A percentile compares a stretch with the other conserved stretches of the same genome.
Evolutionary conservation across 2,113 vertebrate genomes (phyloP).

Genomic region (Typhlomys cinereus): DNA sequence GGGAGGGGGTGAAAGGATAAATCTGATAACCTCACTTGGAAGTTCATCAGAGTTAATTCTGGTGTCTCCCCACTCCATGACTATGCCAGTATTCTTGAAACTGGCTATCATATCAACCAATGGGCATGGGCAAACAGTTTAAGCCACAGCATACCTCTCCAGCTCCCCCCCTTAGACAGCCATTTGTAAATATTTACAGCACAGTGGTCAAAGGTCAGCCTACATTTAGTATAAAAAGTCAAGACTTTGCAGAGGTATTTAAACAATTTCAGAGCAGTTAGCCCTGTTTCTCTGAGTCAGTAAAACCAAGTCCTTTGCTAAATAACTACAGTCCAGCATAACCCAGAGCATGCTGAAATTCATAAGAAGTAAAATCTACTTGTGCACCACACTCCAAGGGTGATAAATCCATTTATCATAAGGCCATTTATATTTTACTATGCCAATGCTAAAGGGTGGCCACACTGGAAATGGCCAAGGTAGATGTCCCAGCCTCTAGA

Average conservation of each 20-base stretch:
- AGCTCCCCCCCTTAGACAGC: neutral
- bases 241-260: constrained; percentile 44
- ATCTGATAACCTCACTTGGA: neutral
- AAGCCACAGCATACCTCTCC: neutral
- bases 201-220: constrained; percentile 47
- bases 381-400: neutral
- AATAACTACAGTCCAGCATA: neutral
- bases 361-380: neutral
- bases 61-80: neutral
- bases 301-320: neutral
- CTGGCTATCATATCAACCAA: neutral
- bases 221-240: constrained; percentile 48
- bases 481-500: neutral
- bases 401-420: neutral
- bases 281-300: neutral
- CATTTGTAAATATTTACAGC: constrained; percentile 62
- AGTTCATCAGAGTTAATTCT: neutral
- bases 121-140: neutral
- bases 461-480: neutral
- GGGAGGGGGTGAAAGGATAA: neutral
- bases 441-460: neutral
- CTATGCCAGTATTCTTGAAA: constrained; percentile 27
- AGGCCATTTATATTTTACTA: neutral
- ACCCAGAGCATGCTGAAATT: neutral
- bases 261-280: neutral